phyloP scores from a whole-genome alignment of 2,888 invertebrate genomes.

The Diogma glabrata region DNA sequence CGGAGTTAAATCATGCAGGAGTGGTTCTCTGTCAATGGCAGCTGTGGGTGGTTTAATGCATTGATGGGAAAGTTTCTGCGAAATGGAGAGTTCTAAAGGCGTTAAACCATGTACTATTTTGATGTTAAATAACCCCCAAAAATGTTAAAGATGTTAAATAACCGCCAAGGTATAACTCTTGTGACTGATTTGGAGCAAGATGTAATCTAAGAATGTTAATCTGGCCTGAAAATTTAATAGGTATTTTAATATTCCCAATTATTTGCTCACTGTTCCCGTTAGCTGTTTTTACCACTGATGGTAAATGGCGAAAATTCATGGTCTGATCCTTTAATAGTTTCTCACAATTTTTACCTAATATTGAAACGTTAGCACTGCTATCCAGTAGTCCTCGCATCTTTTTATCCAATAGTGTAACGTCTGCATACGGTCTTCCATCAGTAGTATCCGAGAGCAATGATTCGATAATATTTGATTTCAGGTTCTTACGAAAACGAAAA shows the following conservation, averaged over 20 bases:
- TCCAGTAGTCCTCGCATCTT: conserved; percentile 10
- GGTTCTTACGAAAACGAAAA: too few species aligned
- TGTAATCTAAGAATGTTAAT: not conserved
- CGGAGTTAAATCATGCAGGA: not conserved
- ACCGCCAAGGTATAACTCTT: not conserved
- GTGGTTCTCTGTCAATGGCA: too few species aligned
- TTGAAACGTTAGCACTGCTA: conserved; percentile 13
- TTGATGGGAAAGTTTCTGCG: not conserved
- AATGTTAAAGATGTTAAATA: too few species aligned
- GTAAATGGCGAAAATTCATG: not conserved
- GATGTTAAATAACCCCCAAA: too few species aligned
- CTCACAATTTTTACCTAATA: not conserved
- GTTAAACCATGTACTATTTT: not conserved
- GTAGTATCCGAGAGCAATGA: not conserved
- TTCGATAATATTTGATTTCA: too few species aligned
- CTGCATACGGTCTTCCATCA: conserved; percentile 14
- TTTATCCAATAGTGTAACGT: conserved; percentile 1
- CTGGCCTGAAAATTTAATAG: not conserved
- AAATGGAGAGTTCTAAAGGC: not conserved
- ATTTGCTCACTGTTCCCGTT: not conserved
- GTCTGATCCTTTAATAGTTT: not conserved
- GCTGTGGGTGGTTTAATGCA: too few species aligned
- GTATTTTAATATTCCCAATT: not conserved
- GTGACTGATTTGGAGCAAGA: not conserved
- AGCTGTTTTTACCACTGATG: not conserved